These are phyloP conservation scores for Tenthredo notha DNA, from an alignment of 2,888 invertebrate species.

Conservation along the genomic window DNA sequence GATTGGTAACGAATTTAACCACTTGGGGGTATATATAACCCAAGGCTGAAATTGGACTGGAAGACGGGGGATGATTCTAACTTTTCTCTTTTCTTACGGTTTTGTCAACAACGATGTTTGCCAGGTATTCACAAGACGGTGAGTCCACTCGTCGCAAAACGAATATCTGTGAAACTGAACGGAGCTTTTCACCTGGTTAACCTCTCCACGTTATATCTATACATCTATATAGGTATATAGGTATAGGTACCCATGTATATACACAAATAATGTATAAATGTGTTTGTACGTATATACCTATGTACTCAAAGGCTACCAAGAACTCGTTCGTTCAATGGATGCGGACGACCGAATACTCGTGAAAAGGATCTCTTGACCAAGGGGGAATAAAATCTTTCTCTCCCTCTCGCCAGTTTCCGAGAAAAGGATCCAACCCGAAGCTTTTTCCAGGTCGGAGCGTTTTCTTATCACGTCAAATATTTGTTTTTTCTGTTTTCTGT, in stretches of 20 bases:
- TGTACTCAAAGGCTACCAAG: conserved; percentile 27
- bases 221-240: neutral
- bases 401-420: neutral
- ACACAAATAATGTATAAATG: neutral
- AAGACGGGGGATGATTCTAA: neutral
- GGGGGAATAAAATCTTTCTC: conserved; percentile 32
- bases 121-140: conserved; percentile 28
- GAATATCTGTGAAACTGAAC: conserved; percentile 14
- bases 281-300: neutral
- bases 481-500: neutral
- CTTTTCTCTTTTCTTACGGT: neutral
- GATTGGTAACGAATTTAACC: neutral
- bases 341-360: conserved; percentile 29
- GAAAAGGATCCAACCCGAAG: conserved; percentile 9
- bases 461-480: conserved; percentile 37
- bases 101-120: conserved; percentile 36
- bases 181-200: conserved; percentile 40
- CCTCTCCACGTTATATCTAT: neutral
- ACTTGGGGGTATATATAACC: neutral
- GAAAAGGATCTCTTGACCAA: conserved; percentile 47
- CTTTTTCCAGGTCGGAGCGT: conserved; percentile 37
- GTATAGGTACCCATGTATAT: neutral
- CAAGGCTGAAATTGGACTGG: neutral
- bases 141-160: neutral
- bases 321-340: conserved; percentile 45